phyloP scores from a whole-genome alignment of 2,797 vertebrate genomes.

The Sebastiscus albofasciatus region DNA sequence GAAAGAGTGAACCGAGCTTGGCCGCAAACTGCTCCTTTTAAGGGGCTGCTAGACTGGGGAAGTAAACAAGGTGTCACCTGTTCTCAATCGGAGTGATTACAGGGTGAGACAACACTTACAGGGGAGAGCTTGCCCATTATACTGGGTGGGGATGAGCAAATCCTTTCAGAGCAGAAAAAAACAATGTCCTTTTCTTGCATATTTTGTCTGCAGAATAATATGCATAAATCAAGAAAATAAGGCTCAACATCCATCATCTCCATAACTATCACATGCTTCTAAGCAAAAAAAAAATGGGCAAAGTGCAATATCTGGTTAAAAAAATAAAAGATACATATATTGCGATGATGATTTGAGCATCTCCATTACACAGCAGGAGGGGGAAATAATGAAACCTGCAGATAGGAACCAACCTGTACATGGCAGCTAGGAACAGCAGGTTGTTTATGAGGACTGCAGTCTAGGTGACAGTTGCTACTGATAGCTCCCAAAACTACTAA shows the following conservation, averaged over 20 bases:
- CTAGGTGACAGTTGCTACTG: constrained; percentile 20
- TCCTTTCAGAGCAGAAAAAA: too few relatives aligned
- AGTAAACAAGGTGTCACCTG: too few relatives aligned
- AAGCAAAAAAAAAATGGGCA: neutral
- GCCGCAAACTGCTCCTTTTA: too few relatives aligned
- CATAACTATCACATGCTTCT: neutral
- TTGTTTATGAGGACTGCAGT: constrained; percentile 31
- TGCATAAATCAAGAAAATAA: neutral
- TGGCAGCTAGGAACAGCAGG: constrained; percentile 21
- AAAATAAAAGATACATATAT: neutral
- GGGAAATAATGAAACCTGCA: constrained; percentile 25
- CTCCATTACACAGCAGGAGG: neutral
- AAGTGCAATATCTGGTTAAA: neutral
- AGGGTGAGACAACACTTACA: too few relatives aligned
- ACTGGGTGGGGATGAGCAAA: too few relatives aligned
- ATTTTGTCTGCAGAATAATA: neutral
- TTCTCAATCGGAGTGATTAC: too few relatives aligned
- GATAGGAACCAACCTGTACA: constrained; percentile 9
- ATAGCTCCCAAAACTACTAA: constrained; percentile 9
- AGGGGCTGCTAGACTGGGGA: too few relatives aligned
- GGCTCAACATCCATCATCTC: neutral
- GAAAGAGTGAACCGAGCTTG: too few relatives aligned
- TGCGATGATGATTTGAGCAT: neutral
- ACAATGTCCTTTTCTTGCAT: neutral
- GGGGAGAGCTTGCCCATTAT: too few relatives aligned